phyloP scores from a whole-genome alignment of 2,888 invertebrate species.

The Nyleta sp. region DNA sequence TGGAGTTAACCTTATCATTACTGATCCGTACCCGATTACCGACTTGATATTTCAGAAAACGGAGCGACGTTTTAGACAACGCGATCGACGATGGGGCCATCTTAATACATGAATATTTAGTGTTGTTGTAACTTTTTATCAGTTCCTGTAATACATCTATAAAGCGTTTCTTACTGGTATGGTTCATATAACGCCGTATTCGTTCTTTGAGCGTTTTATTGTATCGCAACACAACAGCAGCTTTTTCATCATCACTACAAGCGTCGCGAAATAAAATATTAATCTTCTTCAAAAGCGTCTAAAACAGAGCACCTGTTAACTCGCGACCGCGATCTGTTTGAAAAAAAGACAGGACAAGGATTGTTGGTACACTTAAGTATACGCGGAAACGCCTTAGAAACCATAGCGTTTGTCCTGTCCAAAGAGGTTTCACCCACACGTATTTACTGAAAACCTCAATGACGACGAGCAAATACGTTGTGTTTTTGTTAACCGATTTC shows the following conservation, averaged over 20 bases:
- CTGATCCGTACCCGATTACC: constrained; percentile 12
- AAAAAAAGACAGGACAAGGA: constrained; percentile 26
- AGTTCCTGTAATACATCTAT: constrained; percentile 68
- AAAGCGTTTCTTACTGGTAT: constrained; percentile 60
- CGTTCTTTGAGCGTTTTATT: constrained; percentile 51
- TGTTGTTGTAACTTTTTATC: constrained; percentile 46
- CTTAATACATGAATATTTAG: constrained; percentile 21
- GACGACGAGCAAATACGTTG: constrained; percentile 43
- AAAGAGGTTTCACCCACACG: constrained; percentile 62
- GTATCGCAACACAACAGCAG: background rate
- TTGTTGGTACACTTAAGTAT: background rate
- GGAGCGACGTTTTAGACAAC: background rate
- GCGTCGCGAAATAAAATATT: background rate
- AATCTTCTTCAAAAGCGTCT: background rate
- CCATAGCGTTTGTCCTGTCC: background rate
- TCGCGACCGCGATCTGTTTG: constrained; percentile 69
- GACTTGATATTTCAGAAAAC: constrained; percentile 16
- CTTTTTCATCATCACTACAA: background rate
- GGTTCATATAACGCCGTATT: constrained; percentile 58
- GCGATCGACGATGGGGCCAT: constrained; percentile 6
- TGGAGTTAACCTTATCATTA: background rate
- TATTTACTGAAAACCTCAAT: constrained; percentile 57
- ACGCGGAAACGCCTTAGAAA: constrained; percentile 29
- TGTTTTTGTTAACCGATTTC: constrained; percentile 41
- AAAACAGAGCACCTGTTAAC: constrained; percentile 43